Percentiles rank a stretch among this genome's conserved stretches.
Conservation (phyloP, 2,113 vertebrate species). For the Phrynosoma blainvillii region DNA sequence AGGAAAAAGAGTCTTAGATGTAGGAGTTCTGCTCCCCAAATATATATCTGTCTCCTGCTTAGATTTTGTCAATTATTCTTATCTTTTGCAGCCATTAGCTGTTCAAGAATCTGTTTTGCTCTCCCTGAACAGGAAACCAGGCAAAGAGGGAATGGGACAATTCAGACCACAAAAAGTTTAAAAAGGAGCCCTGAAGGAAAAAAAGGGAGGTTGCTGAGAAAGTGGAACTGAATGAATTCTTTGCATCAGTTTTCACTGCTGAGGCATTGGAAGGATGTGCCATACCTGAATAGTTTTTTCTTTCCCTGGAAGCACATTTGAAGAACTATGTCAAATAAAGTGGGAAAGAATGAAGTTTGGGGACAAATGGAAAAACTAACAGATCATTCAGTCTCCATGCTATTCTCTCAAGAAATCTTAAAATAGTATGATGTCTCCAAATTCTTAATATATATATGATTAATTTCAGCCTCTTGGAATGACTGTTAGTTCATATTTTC, state of each 20-base stretch:
- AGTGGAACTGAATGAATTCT: neutral
- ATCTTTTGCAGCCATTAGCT: constrained; percentile 41
- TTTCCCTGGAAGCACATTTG: neutral
- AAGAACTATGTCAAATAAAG: neutral
- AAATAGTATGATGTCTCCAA: neutral
- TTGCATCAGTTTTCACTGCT: neutral
- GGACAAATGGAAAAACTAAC: neutral
- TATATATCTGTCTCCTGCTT: constrained; percentile 45
- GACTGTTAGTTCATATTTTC: no score
- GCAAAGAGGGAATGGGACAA: neutral
- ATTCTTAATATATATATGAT: neutral
- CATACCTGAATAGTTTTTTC: neutral
- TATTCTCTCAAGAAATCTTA: neutral
- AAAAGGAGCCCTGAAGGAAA: neutral
- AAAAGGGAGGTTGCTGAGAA: neutral
- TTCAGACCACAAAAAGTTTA: neutral
- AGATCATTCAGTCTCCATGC: neutral
- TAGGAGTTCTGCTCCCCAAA: constrained; percentile 40
- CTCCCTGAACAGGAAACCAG: neutral
- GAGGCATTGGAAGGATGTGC: neutral
- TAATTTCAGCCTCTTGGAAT: neutral
- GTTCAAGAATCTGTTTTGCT: constrained; percentile 58
- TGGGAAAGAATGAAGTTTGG: neutral
- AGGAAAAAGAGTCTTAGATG: constrained; percentile 42
- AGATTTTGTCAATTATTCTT: constrained; percentile 46